These are phyloP conservation scores for Grammomys dolichurus DNA, from an alignment of 2,113 vertebrate genomes.

Conservation along the genomic window DNA sequence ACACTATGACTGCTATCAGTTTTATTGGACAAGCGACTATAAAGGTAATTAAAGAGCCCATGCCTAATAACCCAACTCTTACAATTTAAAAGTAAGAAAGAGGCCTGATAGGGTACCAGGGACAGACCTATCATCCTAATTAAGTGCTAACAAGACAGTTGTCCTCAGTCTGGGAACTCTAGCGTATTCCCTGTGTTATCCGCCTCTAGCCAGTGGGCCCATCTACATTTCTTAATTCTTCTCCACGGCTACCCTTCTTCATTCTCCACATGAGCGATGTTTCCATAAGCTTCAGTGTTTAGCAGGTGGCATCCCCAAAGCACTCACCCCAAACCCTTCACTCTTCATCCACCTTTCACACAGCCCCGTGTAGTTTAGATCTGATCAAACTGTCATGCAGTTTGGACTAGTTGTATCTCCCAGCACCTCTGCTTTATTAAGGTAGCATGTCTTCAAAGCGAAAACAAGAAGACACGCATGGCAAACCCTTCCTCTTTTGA, in stretches of 20 bases:
- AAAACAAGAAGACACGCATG: conserved; percentile 51
- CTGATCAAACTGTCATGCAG: conserved; percentile 58
- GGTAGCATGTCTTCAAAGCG: conserved; percentile 64
- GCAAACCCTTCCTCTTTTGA: conserved; percentile 27
- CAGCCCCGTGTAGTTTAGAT: conserved; percentile 58
- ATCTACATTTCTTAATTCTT: conserved; percentile 80
- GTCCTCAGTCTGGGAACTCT: conserved; percentile 80
- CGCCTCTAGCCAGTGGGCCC: conserved; percentile 66
- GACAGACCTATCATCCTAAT: conserved; percentile 80
- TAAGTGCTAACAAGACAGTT: conserved; percentile 80
- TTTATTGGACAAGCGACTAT: conserved; percentile 77
- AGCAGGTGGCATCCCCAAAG: conserved; percentile 67
- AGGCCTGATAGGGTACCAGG: conserved; percentile 75
- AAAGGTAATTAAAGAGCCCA: conserved; percentile 81
- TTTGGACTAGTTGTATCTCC: conserved; percentile 58
- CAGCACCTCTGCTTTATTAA: conserved; percentile 50
- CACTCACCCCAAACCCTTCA: conserved; percentile 68
- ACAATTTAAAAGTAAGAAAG: conserved; percentile 83
- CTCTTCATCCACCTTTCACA: conserved; percentile 55
- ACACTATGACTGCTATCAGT: conserved; percentile 77
- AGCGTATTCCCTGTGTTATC: conserved; percentile 71
- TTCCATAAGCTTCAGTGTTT: conserved; percentile 67
- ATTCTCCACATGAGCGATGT: background rate
- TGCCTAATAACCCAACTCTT: conserved; percentile 79
- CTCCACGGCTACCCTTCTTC: conserved; percentile 68